Evolutionary conservation across 2,797 vertebrate species (phyloP).

Genomic region (Gobionotothen gibberifrons): DNA sequence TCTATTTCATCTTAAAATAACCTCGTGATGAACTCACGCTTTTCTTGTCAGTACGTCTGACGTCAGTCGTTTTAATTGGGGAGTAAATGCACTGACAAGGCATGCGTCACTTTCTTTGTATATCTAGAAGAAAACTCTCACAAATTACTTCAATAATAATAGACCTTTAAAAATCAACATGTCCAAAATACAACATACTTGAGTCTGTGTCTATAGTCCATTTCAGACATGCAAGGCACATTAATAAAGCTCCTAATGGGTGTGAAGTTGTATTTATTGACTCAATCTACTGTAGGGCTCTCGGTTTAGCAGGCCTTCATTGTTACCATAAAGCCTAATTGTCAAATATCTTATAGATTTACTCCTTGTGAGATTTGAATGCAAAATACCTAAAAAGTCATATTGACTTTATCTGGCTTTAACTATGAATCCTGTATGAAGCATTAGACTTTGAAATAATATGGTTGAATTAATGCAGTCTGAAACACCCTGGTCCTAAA

Average conservation of each 20-base stretch:
- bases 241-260: not conserved
- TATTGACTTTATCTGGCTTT: conserved; percentile 39
- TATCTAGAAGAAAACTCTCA: conserved; percentile 18
- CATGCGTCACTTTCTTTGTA: conserved; percentile 59
- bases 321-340: not conserved
- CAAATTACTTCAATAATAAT: not conserved
- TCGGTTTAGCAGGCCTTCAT: conserved; percentile 26
- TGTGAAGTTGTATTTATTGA: conserved; percentile 29
- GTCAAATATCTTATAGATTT: not conserved
- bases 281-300: not conserved
- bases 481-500: not conserved
- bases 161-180: not conserved
- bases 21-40: conserved; percentile 71
- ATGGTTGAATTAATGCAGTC: too few relatives aligned
- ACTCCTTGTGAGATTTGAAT: not conserved
- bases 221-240: not conserved
- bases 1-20: conserved; percentile 32
- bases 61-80: conserved; percentile 86
- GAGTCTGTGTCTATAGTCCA: not conserved
- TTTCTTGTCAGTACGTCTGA: conserved; percentile 81
- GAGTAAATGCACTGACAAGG: conserved; percentile 48
- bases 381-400: not conserved
- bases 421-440: not conserved
- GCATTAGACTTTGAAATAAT: not conserved
- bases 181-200: not conserved